Conservation (phyloP, 2,113 vertebrate genomes). For the Clupea harengus region DNA sequence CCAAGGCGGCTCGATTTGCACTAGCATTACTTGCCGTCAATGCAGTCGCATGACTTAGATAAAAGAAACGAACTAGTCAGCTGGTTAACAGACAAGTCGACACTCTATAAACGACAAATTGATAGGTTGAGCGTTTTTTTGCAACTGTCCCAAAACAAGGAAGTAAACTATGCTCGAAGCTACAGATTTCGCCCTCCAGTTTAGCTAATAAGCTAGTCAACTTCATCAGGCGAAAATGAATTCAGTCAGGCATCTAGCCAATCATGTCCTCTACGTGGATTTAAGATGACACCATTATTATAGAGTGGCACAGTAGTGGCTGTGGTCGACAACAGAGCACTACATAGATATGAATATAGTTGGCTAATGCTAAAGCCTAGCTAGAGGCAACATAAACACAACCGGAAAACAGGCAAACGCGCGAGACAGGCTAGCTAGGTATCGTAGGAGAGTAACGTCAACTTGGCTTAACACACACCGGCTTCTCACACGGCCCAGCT, state of each 20-base stretch:
- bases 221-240: no score
- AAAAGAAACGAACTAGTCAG: no score
- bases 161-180: neutral
- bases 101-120: neutral
- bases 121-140: neutral
- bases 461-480: neutral
- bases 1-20: neutral
- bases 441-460: neutral
- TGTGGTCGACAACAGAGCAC: neutral
- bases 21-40: neutral
- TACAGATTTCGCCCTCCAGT: no score
- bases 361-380: neutral
- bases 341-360: neutral
- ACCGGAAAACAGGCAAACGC: neutral
- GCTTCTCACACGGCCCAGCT: neutral
- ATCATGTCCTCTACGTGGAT: neutral
- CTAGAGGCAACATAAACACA: neutral
- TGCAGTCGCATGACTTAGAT: constrained; percentile 13
- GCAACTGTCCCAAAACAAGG: neutral
- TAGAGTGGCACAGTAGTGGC: neutral
- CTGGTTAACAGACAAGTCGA: neutral
- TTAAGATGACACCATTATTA: neutral
- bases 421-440: neutral
- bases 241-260: no score
- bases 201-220: no score